Evolutionary conservation across 2,888 invertebrate species (phyloP).

Genomic region (Argyra leucocephala): DNA sequence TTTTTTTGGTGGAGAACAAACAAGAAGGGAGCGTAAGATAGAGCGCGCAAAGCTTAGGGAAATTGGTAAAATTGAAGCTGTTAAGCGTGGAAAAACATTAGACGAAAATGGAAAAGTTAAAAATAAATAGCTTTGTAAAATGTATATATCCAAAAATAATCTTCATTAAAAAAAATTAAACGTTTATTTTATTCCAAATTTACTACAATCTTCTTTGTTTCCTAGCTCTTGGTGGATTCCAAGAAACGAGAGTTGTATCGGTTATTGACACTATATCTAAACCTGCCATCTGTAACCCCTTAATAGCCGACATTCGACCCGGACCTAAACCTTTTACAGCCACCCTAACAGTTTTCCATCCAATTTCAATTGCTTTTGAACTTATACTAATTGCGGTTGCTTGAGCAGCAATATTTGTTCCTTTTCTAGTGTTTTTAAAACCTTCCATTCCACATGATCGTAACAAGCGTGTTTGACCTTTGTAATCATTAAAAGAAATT

Average conservation of each 20-base stretch:
- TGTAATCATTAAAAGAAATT: slow-evolving; percentile 59
- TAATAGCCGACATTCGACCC: slow-evolving; percentile 83
- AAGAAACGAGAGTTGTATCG: slow-evolving; percentile 78
- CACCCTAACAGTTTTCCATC: slow-evolving; percentile 66
- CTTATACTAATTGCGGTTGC: slow-evolving; percentile 78
- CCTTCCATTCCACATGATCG: slow-evolving; percentile 83
- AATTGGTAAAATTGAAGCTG: slow-evolving; percentile 36
- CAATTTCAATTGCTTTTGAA: slow-evolving; percentile 55
- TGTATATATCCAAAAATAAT: not conserved
- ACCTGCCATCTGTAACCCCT: slow-evolving; percentile 88
- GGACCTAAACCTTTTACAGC: slow-evolving; percentile 76
- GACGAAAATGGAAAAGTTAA: slow-evolving; percentile 30
- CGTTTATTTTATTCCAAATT: slow-evolving; percentile 26
- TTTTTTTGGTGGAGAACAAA: slow-evolving; percentile 57
- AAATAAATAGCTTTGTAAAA: slow-evolving; percentile 22
- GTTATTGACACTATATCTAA: slow-evolving; percentile 83
- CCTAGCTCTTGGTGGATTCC: slow-evolving; percentile 70
- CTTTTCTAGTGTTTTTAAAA: slow-evolving; percentile 89
- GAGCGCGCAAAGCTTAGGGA: slow-evolving; percentile 44
- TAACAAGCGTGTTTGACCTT: slow-evolving; percentile 55
- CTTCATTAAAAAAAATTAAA: not conserved
- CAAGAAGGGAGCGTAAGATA: slow-evolving; percentile 52
- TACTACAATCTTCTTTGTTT: slow-evolving; percentile 76
- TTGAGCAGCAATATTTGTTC: slow-evolving; percentile 94
- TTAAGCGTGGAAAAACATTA: slow-evolving; percentile 35